phyloP scores from a whole-genome alignment of 92 coral and sea anemone genomes.

The Phenganax stokvisi region DNA sequence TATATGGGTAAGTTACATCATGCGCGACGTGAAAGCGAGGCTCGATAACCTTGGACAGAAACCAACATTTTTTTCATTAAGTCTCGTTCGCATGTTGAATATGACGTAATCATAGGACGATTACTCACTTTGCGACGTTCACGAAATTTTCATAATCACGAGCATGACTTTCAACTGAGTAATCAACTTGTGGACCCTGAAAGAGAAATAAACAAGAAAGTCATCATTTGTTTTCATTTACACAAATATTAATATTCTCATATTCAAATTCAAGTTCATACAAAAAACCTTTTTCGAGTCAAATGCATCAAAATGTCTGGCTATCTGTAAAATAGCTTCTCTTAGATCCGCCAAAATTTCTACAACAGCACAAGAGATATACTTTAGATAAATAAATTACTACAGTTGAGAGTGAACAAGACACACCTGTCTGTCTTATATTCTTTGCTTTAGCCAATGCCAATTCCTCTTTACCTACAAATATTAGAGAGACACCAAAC shows the following conservation, averaged over 20 bases:
- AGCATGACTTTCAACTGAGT: conserved; percentile 90
- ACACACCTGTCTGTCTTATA: conserved; percentile 85
- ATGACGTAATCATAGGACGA: too few relatives aligned
- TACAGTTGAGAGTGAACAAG: neutral
- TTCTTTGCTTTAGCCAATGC: conserved; percentile 85
- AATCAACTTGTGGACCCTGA: conserved; percentile 91
- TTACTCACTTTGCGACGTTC: conserved; percentile 80
- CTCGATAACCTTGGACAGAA: too few relatives aligned
- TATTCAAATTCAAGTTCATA: neutral
- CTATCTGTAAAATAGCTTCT: conserved; percentile 91
- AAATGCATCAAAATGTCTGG: conserved; percentile 90
- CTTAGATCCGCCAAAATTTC: conserved; percentile 88
- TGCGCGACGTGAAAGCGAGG: too few relatives aligned
- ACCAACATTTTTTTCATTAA: too few relatives aligned
- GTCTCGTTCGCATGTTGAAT: too few relatives aligned
- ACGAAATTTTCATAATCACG: conserved; percentile 83
- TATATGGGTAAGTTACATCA: too few relatives aligned
- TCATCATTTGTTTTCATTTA: neutral
- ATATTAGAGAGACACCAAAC: neutral
- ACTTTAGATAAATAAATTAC: neutral
- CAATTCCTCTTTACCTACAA: conserved; percentile 64
- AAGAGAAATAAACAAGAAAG: neutral
- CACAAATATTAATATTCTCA: neutral
- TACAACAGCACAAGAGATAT: conserved; percentile 17
- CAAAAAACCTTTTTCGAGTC: conserved; percentile 78